phyloP scores from a whole-genome alignment of 2,888 invertebrate genomes.

The Melangyna quadrimaculata region DNA sequence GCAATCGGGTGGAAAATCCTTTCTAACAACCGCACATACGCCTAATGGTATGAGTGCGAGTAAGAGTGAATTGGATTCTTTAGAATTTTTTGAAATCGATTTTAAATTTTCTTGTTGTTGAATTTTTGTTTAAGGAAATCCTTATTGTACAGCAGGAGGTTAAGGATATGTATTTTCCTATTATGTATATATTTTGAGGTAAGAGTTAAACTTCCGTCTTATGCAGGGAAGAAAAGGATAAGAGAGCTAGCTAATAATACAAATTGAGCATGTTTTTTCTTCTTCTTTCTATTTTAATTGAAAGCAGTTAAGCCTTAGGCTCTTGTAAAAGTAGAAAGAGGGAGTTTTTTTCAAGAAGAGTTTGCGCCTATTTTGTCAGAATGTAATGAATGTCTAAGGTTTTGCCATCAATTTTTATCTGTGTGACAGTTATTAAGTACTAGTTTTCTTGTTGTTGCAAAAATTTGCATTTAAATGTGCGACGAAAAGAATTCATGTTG shows the following conservation, averaged over 20 bases:
- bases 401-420: neutral
- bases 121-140: neutral
- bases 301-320: slow-evolving; percentile 8
- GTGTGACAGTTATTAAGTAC: slow-evolving; percentile 1
- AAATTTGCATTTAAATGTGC: slow-evolving; percentile 20
- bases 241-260: slow-evolving; percentile 26
- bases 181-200: slow-evolving; percentile 1
- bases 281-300: neutral
- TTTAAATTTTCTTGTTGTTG: slow-evolving; percentile 35
- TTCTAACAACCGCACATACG: neutral
- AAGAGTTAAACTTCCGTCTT: slow-evolving; percentile 36
- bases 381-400: neutral
- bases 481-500: neutral
- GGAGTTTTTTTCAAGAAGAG: neutral
- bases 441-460: neutral
- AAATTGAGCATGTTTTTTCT: slow-evolving; percentile 15
- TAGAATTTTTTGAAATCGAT: slow-evolving; percentile 47
- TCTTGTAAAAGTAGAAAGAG: neutral
- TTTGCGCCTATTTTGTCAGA: neutral
- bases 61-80: neutral
- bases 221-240: slow-evolving; percentile 10
- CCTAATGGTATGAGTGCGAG: neutral
- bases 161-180: slow-evolving; percentile 12
- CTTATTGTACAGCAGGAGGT: neutral
- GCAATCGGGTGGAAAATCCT: slow-evolving; percentile 54